Evolutionary conservation across 1,140 invertebrate genomes (phyloP), one percentile per base, ranked within the genome.

Genomic region (Hycleus phaleratus): DNA sequence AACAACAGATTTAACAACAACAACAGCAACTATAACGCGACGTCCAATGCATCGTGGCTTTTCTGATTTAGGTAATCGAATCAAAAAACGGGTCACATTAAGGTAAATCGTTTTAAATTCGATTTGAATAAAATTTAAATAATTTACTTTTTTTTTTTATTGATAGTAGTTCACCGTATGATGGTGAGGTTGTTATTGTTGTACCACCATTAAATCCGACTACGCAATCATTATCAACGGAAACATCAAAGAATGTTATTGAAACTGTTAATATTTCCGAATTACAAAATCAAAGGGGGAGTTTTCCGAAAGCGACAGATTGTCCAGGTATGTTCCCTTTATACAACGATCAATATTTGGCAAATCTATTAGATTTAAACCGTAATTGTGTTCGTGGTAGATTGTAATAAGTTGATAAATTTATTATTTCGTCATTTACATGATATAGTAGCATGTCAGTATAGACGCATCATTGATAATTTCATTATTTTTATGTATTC

Each of bases 31-130:
- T n/a, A 70, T 72, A 38, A 71, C 72, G 45, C 75, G 73, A 59
- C 69, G 75, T 50, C 84, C 84, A 61, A 88, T 90, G 79, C 81
- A 87, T 68, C 76, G 87, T 49, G 87, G 87, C 38, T 83, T 85
- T 69, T 89, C 88, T 39, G 89, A 91, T 74, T 80, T 91, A 59
- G 85, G 88, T 58, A 87, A 84, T 73, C 80, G 87, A 70, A 85
- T 89, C 62, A 87, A 88, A 72, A 92, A 91, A 76, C 81, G 87
- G 71, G 89, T 93, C 56, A 91, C 89, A 51, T 81, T 90, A 70
- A 87, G 83, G 80, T 85, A 26, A 18, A 46, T 26, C 12, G 18
- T 9, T 12, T 12, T 12, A 46, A 46, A 12, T 61, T 26, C 63
- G 82, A 79, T 73, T 82, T 80, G 59, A 78, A 18, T 78, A 61